Conservation (phyloP, 2,113 vertebrate genomes). For the Eira barbara region DNA sequence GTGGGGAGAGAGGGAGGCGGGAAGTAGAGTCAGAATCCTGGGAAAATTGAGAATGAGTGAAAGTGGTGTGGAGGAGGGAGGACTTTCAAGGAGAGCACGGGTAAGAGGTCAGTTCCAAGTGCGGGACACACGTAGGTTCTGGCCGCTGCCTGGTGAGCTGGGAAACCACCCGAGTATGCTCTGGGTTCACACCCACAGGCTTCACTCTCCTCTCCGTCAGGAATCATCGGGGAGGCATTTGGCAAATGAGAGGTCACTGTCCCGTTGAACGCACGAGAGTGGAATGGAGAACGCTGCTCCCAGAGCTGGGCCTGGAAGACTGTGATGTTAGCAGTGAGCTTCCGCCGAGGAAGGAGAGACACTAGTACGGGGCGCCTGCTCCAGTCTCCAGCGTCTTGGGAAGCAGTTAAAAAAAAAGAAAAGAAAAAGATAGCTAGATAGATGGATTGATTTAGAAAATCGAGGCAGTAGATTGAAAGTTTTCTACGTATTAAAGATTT, state of each 20-base stretch:
- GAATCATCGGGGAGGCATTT: neutral
- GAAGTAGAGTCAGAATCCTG: neutral
- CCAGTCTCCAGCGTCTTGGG: neutral
- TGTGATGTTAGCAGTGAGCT: neutral
- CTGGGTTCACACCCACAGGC: neutral
- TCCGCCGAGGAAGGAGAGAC: neutral
- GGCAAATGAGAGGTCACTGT: neutral
- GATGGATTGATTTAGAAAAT: neutral
- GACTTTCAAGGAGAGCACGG: neutral
- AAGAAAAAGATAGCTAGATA: too few relatives aligned
- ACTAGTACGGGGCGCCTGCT: neutral
- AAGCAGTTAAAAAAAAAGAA: neutral
- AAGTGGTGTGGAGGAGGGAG: neutral
- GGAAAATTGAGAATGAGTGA: neutral
- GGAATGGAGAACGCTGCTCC: neutral
- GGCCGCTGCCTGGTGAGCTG: neutral
- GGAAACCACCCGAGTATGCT: neutral
- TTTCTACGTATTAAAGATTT: neutral
- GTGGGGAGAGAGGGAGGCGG: fast-evolving
- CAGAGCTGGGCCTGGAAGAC: neutral
- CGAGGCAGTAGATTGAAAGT: neutral
- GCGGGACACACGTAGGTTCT: neutral
- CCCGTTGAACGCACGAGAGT: neutral
- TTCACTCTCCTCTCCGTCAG: neutral
- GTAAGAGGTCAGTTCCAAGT: neutral